Percentiles rank a stretch among this genome's conserved stretches.
phyloP scores from a whole-genome alignment of 2,113 vertebrate genomes.

The Rhynchomys soricoides region DNA sequence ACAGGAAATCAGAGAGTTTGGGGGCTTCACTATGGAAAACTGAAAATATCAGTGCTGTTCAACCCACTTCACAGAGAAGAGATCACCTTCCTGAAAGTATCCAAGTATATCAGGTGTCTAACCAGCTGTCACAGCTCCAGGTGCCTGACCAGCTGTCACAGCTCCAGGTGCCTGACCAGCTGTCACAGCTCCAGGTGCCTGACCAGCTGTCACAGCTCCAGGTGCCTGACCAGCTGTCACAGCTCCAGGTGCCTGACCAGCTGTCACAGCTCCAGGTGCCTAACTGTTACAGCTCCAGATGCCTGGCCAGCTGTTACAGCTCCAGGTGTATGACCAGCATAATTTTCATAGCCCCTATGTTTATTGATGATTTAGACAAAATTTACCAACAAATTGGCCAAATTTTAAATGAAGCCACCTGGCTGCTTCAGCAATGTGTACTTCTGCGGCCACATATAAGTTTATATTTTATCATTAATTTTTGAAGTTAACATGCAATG shows the following conservation, averaged over 20 bases:
- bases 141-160: no score
- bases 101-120: neutral
- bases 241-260: no score
- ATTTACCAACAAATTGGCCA: neutral
- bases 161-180: no score
- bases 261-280: no score
- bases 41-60: fast-evolving
- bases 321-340: no score
- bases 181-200: no score
- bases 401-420: neutral
- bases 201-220: neutral
- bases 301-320: no score
- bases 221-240: no score
- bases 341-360: neutral
- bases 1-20: fast-evolving
- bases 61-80: neutral
- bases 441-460: neutral
- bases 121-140: no score
- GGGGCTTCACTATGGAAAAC: neutral
- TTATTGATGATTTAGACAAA: neutral
- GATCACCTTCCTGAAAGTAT: neutral
- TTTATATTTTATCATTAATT: neutral
- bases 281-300: no score
- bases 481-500: neutral
- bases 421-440: neutral